phyloP scores from a whole-genome alignment of 1,140 invertebrate species.

The Cherax destructor region DNA sequence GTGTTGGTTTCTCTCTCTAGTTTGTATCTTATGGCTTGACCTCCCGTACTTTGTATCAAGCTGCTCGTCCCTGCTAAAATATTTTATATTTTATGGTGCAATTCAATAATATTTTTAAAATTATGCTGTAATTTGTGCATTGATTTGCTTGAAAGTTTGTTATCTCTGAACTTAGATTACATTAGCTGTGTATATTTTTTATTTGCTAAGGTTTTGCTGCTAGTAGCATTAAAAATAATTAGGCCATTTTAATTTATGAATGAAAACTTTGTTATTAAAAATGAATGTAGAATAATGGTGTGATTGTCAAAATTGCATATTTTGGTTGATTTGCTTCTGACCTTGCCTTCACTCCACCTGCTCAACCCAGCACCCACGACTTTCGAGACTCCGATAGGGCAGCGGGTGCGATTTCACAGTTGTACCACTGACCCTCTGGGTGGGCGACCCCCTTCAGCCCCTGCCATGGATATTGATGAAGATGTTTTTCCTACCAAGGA shows the following conservation, averaged over 20 bases:
- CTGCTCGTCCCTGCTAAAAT: background rate
- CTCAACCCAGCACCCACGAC: slow-evolving; percentile 58
- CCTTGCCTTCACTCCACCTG: slow-evolving; percentile 16
- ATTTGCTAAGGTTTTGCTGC: background rate
- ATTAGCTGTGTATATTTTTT: background rate
- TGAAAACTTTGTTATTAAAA: background rate
- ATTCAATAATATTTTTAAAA: background rate
- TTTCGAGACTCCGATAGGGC: slow-evolving; percentile 76
- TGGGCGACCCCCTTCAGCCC: slow-evolving; percentile 58
- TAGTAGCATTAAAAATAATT: background rate
- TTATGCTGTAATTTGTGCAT: background rate
- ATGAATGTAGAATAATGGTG: background rate
- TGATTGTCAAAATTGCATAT: background rate
- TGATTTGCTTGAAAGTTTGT: slow-evolving; percentile 4
- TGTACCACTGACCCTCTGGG: slow-evolving; percentile 75
- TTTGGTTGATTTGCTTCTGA: slow-evolving; percentile 2
- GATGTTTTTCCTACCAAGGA: slow-evolving; percentile 70
- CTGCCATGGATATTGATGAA: slow-evolving; percentile 63
- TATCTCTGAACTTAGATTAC: background rate
- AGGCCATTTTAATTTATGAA: background rate
- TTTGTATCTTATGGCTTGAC: background rate
- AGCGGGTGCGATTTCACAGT: slow-evolving; percentile 78
- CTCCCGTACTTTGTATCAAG: background rate
- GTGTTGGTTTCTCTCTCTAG: background rate
- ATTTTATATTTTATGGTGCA: background rate